Evolutionary conservation across 2,113 vertebrate species (phyloP), one percentile per base, ranked within the genome.

Genomic region (Gnathonemus echidnorhynchus): DNA sequence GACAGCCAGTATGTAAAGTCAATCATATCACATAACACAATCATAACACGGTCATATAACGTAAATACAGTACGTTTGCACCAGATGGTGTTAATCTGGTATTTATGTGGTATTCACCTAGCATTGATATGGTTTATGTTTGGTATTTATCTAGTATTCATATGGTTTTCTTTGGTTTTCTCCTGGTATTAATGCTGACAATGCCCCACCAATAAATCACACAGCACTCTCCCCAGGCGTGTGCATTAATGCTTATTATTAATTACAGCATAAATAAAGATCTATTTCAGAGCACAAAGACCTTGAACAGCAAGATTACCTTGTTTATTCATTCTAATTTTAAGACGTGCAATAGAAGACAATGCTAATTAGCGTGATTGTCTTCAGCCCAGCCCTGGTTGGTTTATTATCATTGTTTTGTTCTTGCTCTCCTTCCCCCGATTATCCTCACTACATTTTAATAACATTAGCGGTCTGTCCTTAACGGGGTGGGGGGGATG

Each of bases 261-360:
- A 80, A 80, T 80, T 80, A 80, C 74, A 80, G 74, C 74, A 80
- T 42, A 80, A 80, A 80, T 80, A 80, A 80, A 80, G 74, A 80
- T 94, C 94, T 94, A 92, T 93, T 95, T 94, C 93, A n/a, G 2
- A 86, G 35, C 93, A 94, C 90, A 91, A 90, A 74, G 91, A 93
- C 92, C 77, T 91, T 93, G 91, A 94, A 93, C 93, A 93, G 86
- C 87, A 93, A 91, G 90, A 91, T 80, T 80, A 42, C 74, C 31
- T 86, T 89, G 90, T 86, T 86, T 48, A 27, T 49, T 49, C 45
- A 86, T 49, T 48, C 42, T 86, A 49, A 46, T 84, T 39, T 39
- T 84, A 84, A 48, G 83, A 85, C 45, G 4, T 85, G 39, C 83
- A 24, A 19, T 88, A 66, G 39, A 70, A 88, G 53, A 88, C 39